phyloP scores from a whole-genome alignment of 1,140 invertebrate species.

The Nymphalis io region DNA sequence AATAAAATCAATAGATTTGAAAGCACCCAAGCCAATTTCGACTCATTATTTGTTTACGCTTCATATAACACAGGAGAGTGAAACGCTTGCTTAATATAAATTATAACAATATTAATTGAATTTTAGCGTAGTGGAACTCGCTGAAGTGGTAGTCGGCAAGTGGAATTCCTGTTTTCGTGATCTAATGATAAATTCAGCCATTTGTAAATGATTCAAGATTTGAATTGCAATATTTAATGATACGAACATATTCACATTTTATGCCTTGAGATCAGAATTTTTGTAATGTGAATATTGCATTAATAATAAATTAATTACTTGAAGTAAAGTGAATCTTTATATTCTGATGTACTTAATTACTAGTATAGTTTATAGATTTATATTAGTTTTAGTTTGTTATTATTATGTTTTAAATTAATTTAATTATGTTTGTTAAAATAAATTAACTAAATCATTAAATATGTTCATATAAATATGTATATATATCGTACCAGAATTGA shows the following conservation, averaged over 20 bases:
- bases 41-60: conserved; percentile 37
- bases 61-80: conserved; percentile 39
- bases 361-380: too few species aligned
- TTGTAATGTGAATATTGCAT: too few species aligned
- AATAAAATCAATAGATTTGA: conserved; percentile 21
- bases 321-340: too few species aligned
- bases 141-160: conserved; percentile 35
- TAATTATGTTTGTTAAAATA: too few species aligned
- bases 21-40: conserved; percentile 20
- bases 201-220: conserved; percentile 21
- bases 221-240: conserved; percentile 9
- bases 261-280: too few species aligned
- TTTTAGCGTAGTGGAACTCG: conserved; percentile 41
- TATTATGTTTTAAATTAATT: too few species aligned
- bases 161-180: conserved; percentile 32
- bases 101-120: conserved; percentile 50
- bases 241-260: background rate
- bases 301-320: too few species aligned
- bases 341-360: too few species aligned
- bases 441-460: too few species aligned
- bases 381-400: too few species aligned
- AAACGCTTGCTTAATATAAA: conserved; percentile 42
- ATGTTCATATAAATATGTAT: too few species aligned
- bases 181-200: conserved; percentile 31
- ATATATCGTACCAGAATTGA: too few species aligned